Conservation (phyloP, 1,140 invertebrate species). For the Papilio aristodemus region DNA sequence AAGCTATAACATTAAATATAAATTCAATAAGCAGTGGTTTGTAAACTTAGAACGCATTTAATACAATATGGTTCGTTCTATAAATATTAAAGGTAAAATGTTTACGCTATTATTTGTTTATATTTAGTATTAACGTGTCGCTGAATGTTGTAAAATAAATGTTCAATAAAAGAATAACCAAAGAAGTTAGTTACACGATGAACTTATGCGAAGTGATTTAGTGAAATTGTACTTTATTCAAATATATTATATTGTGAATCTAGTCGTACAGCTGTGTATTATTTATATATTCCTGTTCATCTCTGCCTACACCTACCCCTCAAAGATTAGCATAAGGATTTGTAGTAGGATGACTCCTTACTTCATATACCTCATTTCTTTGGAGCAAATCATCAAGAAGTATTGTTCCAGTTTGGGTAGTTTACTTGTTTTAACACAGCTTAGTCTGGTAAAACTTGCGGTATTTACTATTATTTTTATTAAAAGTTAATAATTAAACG, state of each 20-base stretch:
- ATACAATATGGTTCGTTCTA: neutral
- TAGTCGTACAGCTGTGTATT: neutral
- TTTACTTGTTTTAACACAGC: too few species aligned
- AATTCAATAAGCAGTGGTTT: too few species aligned
- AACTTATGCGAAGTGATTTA: slow-evolving; percentile 47
- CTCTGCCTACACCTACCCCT: neutral
- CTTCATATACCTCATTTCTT: too few species aligned
- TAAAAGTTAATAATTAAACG: too few species aligned
- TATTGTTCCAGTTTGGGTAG: too few species aligned
- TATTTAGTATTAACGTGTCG: neutral
- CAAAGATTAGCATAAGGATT: too few species aligned
- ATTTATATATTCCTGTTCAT: neutral
- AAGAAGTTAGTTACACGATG: neutral
- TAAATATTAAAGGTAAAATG: neutral
- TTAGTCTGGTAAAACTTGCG: too few species aligned
- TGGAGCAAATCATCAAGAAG: too few species aligned
- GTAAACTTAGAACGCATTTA: too few species aligned
- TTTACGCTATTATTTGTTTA: neutral
- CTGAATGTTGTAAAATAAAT: neutral
- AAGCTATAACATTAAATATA: too few species aligned
- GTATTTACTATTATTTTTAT: too few species aligned
- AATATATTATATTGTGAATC: slow-evolving; percentile 4
- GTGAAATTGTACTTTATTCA: neutral
- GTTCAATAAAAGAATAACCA: neutral
- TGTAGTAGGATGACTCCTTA: too few species aligned